Conservation (phyloP, 1,140 invertebrate genomes). For the Trachelipus rathkii region DNA sequence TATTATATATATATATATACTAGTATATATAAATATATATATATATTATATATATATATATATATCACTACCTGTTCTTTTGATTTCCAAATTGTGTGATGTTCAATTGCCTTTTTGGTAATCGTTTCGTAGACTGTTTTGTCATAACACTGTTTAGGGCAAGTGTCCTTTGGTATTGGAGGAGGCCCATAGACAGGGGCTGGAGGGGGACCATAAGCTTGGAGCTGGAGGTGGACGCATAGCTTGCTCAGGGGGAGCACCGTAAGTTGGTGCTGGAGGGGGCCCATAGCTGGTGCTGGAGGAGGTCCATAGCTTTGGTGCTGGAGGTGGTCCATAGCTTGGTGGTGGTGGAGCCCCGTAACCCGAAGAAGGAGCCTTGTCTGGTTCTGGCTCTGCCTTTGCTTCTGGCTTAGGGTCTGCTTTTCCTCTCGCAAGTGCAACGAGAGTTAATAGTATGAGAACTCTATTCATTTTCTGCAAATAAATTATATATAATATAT, state of each 20-base stretch:
- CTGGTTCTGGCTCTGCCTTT: slow-evolving; percentile 35
- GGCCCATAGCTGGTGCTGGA: slow-evolving; percentile 26
- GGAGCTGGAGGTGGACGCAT: too few relatives aligned
- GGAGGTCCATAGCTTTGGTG: slow-evolving; percentile 9
- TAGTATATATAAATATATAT: too few relatives aligned
- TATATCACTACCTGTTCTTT: too few relatives aligned
- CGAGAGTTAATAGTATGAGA: slow-evolving; percentile 23
- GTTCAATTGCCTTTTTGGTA: slow-evolving; percentile 41
- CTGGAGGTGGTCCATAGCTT: slow-evolving; percentile 12
- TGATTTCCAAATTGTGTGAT: slow-evolving; percentile 42
- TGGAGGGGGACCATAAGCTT: slow-evolving; percentile 30
- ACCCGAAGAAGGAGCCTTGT: slow-evolving; percentile 27
- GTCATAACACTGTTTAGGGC: slow-evolving; percentile 43
- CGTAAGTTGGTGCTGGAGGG: slow-evolving; percentile 20
- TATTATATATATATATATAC: too few relatives aligned
- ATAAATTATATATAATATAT: too few relatives aligned
- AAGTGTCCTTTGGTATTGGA: slow-evolving; percentile 38
- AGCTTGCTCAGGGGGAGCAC: slow-evolving; percentile 24
- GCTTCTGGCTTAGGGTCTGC: slow-evolving; percentile 28
- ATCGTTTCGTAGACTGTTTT: slow-evolving; percentile 43
- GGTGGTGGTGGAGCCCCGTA: slow-evolving; percentile 32
- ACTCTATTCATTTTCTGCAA: slow-evolving; percentile 12
- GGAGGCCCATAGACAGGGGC: slow-evolving; percentile 39
- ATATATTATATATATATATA: too few relatives aligned
- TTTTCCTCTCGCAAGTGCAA: slow-evolving; percentile 18